Conservation (phyloP, 2,888 invertebrate species). For the Melinaea marsaeus region DNA sequence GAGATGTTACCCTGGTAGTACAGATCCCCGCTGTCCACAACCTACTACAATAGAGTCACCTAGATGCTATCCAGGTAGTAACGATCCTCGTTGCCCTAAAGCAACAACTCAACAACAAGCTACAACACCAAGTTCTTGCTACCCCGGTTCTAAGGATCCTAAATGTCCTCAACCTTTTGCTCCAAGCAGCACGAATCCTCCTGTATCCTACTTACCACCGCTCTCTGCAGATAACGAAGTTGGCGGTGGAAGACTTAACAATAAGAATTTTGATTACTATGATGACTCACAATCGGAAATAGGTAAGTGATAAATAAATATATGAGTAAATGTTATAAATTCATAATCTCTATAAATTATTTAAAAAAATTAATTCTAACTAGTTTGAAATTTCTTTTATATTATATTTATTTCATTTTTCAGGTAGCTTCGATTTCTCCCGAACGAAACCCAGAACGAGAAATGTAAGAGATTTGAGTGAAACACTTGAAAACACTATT, state of each 20-base stretch:
- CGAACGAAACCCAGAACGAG: conserved; percentile 60
- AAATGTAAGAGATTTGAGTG: conserved; percentile 54
- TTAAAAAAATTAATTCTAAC: neutral
- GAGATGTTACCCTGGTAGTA: conserved; percentile 39
- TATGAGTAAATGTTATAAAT: neutral
- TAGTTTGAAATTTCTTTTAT: neutral
- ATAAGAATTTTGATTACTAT: conserved; percentile 48
- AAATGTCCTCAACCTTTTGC: conserved; percentile 67
- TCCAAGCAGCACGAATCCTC: conserved; percentile 62
- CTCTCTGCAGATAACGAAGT: conserved; percentile 65
- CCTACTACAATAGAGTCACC: conserved; percentile 39
- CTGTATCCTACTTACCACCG: conserved; percentile 70
- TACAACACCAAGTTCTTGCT: conserved; percentile 61
- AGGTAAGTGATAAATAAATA: conserved; percentile 44
- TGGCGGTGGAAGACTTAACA: conserved; percentile 48
- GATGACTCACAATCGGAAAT: conserved; percentile 52
- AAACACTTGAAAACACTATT: conserved; percentile 31
- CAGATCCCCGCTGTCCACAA: conserved; percentile 50
- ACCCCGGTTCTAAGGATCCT: conserved; percentile 61
- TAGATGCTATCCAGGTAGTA: conserved; percentile 37
- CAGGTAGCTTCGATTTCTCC: conserved; percentile 64
- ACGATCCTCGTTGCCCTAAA: conserved; percentile 48
- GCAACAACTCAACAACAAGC: conserved; percentile 45
- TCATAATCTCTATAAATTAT: neutral
- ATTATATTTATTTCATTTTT: conserved; percentile 32